These are phyloP conservation scores for Euproctis similis DNA, from an alignment of 2,888 invertebrate genomes.

Conservation along the genomic window DNA sequence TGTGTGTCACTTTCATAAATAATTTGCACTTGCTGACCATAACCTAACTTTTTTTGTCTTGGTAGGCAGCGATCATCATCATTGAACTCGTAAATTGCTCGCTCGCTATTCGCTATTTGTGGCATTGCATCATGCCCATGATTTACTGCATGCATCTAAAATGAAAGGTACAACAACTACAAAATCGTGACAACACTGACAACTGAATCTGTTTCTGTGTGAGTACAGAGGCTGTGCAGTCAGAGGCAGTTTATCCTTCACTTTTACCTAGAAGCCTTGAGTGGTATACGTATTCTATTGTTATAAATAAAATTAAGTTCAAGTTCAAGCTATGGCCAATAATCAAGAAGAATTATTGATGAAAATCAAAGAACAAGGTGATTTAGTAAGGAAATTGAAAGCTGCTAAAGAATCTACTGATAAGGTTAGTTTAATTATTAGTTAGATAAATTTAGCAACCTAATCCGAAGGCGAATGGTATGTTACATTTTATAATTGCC, in stretches of 20 bases:
- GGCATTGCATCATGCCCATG: too few species aligned
- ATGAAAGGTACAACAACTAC: constrained; percentile 57
- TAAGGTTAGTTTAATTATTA: constrained; percentile 70
- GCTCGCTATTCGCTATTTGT: constrained; percentile 20
- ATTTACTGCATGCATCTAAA: constrained; percentile 20
- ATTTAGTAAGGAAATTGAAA: constrained; percentile 87
- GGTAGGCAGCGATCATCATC: too few species aligned
- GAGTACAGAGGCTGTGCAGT: constrained; percentile 1
- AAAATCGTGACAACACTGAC: constrained; percentile 38
- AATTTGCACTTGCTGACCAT: too few species aligned
- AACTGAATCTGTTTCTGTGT: constrained; percentile 36
- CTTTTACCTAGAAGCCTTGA: constrained; percentile 49
- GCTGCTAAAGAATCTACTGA: constrained; percentile 85
- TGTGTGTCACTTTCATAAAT: too few species aligned
- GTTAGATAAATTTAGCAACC: constrained; percentile 2
- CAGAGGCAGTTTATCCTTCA: neutral
- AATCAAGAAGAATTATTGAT: constrained; percentile 48
- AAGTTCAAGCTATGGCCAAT: constrained; percentile 47
- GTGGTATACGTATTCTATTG: constrained; percentile 15
- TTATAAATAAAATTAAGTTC: constrained; percentile 10
- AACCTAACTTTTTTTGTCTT: too few species aligned
- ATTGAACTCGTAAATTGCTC: too few species aligned
- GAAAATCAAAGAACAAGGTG: constrained; percentile 80
- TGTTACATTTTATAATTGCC: constrained; percentile 25
- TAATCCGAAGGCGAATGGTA: constrained; percentile 1